These are phyloP conservation scores for Holcopasites calliopsidis DNA, from an alignment of 1,140 invertebrate species.

Conservation along the genomic window DNA sequence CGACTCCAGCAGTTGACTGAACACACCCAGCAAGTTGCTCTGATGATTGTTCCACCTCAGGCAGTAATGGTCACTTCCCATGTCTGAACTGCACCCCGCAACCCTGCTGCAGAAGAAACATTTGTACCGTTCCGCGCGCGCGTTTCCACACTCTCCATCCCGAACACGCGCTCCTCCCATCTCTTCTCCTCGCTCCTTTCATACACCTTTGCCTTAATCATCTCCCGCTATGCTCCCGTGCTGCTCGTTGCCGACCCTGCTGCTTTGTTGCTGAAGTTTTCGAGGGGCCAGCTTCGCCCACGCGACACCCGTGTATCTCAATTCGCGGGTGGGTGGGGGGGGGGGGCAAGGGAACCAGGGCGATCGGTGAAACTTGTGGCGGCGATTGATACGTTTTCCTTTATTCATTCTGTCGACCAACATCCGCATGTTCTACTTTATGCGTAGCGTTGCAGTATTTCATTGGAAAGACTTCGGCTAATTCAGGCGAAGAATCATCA, in stretches of 20 bases:
- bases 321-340: too few species aligned
- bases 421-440: not conserved
- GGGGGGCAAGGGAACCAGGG: not conserved
- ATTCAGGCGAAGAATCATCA: too few species aligned
- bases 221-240: not conserved
- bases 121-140: constrained; percentile 22
- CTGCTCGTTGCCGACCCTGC: constrained; percentile 11
- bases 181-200: not conserved
- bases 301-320: not conserved
- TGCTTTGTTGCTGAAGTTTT: constrained; percentile 2
- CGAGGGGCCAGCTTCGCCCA: not conserved
- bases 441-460: not conserved
- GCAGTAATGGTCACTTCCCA: constrained; percentile 97
- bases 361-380: not conserved
- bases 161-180: too few species aligned
- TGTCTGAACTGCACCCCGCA: constrained; percentile 91
- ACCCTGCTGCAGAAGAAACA: constrained; percentile 83
- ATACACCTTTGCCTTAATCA: too few species aligned
- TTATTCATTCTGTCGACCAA: not conserved
- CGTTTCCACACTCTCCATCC: not conserved
- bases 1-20: constrained; percentile 96
- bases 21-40: constrained; percentile 96
- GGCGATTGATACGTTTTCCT: accelerated
- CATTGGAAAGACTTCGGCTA: too few species aligned
- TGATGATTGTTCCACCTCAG: constrained; percentile 98